phyloP scores from a whole-genome alignment of 2,888 invertebrate genomes.

The Cryptus viduatorius region DNA sequence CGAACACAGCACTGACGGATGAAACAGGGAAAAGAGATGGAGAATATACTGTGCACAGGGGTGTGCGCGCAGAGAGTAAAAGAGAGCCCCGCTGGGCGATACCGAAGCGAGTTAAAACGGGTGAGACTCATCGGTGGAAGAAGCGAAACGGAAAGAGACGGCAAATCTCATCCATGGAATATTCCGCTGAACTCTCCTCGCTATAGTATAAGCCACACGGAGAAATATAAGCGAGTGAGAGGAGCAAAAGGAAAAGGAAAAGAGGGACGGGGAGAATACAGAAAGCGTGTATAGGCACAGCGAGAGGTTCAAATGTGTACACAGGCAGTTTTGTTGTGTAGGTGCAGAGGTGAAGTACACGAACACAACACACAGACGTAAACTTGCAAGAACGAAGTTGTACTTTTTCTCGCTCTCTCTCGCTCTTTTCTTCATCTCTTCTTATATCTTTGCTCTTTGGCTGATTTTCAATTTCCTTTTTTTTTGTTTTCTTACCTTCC shows the following conservation, averaged over 20 bases:
- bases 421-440: slow-evolving; percentile 46
- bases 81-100: slow-evolving; percentile 27
- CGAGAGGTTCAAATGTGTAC: slow-evolving; percentile 16
- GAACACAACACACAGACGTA: background rate
- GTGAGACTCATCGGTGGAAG: slow-evolving; percentile 20
- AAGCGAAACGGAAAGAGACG: slow-evolving; percentile 62
- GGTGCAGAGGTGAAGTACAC: background rate
- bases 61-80: slow-evolving; percentile 53
- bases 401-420: slow-evolving; percentile 39
- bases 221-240: slow-evolving; percentile 33
- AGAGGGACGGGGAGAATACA: slow-evolving; percentile 28
- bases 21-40: slow-evolving; percentile 33
- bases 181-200: slow-evolving; percentile 73
- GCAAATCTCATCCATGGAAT: slow-evolving; percentile 73
- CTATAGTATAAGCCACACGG: slow-evolving; percentile 28
- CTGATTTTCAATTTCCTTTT: slow-evolving; percentile 22
- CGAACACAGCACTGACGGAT: slow-evolving; percentile 43
- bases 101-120: slow-evolving; percentile 29
- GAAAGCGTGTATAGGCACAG: slow-evolving; percentile 50
- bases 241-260: slow-evolving; percentile 24
- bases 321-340: slow-evolving; percentile 3
- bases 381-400: slow-evolving; percentile 1
- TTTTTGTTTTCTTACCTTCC: slow-evolving; percentile 27
- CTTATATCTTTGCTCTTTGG: slow-evolving; percentile 49
- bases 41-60: slow-evolving; percentile 45